Evolutionary conservation across 2,888 invertebrate species (phyloP), one percentile per base, ranked within the genome.

Genomic region (Prenolepis imparis): DNA sequence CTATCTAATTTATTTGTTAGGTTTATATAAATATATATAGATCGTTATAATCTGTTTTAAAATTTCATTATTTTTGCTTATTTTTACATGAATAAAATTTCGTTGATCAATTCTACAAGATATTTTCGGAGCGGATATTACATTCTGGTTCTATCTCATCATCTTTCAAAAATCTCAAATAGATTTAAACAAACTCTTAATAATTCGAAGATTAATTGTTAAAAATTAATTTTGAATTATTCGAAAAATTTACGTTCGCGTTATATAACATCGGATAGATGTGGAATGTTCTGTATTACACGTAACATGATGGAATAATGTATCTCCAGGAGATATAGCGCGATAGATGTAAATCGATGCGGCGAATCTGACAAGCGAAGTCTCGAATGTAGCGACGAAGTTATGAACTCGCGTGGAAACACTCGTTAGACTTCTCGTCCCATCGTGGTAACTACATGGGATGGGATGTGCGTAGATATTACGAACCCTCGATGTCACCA

Each of bases 361-460:
- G 44, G 41, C 77, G 57, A 57, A 74, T 75, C 64, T 63, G 64
- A 59, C 57, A 28, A 41, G 24, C 77, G 24, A 28, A 55, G 48
- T 39, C 41, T 55, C 39, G 39, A 67, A 66, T 32, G 28, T 48
- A 48, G 72, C 61, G 36, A 81, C 61, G 9, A 75, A 64, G 28
- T 55, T 75, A 41, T 57, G 41, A 75, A 55, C 41, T 48, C 41
- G 75, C 57, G 44, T 44, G 66, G 52, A 82, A 75, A 57, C 44
- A 66, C 75, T 74, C 82, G 82, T 66, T 66, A 64, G 66, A 75
- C 66, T 66, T 75, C 63, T 74, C 73, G 15, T 11, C 48, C n/a
- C 32, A 32, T 24, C 15, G 11, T n/a, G 44, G 36, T 61, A 61
- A 72, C 57, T 59, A 81, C 55, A 15, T 52, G 15, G 18, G 36